These are phyloP conservation scores for Lutjanus erythropterus DNA, from an alignment of 2,113 vertebrate genomes.

Conservation along the genomic window DNA sequence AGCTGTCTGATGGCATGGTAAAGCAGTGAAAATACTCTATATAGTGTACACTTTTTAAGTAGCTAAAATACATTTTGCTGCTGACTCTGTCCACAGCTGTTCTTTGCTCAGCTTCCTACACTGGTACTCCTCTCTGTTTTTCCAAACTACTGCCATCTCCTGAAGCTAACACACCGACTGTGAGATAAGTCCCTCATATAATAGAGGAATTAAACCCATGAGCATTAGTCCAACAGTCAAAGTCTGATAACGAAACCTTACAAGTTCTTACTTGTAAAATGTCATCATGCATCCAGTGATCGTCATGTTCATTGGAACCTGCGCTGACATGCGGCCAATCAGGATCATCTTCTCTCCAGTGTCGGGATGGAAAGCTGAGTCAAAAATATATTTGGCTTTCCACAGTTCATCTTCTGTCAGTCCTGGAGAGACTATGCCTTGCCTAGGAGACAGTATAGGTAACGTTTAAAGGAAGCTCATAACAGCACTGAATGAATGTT, in stretches of 20 bases:
- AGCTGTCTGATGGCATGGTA: too few relatives aligned
- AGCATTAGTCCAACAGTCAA: neutral
- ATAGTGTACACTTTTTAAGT: too few relatives aligned
- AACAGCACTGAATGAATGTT: neutral
- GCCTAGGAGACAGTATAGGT: conserved; percentile 75
- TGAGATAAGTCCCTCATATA: too few relatives aligned
- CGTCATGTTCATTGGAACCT: conserved; percentile 99
- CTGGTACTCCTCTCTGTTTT: too few relatives aligned
- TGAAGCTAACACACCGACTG: too few relatives aligned
- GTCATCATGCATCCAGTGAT: conserved; percentile 99
- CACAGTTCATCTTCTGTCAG: conserved; percentile 96
- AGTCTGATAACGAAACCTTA: neutral
- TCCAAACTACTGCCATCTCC: too few relatives aligned
- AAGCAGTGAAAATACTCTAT: too few relatives aligned
- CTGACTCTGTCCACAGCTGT: too few relatives aligned
- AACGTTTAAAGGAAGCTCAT: neutral
- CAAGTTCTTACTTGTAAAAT: conserved; percentile 92
- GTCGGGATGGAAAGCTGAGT: conserved; percentile 98
- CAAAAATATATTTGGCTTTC: conserved; percentile 96
- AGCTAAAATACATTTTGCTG: too few relatives aligned
- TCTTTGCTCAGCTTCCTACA: too few relatives aligned
- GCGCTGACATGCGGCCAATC: conserved; percentile 98
- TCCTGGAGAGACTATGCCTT: conserved; percentile 90
- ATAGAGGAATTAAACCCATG: neutral
- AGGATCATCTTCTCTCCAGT: conserved; percentile 98